Evolutionary conservation across 2,797 vertebrate genomes (phyloP), one percentile per base, ranked within the genome.

Genomic region (Bovichtus diacanthus): DNA sequence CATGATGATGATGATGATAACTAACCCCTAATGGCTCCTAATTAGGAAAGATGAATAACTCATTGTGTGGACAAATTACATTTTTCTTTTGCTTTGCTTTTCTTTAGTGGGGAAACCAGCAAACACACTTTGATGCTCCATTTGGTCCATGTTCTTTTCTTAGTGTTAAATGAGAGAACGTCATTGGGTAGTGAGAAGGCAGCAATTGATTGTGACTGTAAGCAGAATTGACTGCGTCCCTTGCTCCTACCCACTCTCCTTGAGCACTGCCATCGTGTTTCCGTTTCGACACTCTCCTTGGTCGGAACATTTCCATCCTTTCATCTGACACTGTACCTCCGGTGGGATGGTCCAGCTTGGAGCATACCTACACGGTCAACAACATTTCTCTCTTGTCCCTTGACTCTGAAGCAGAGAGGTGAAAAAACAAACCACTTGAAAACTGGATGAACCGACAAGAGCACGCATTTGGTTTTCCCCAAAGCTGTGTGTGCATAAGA

Each of bases 281-380:
- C 69, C 10, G 13, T 70, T 55, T 34, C n/a, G 4, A 11, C 27
- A 9, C 61, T 67, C 62, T 76, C 58, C 55, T 74, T 39, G 80
- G 67, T 70, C 63, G 65, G 46, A 87, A 68, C 70, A 72, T 83
- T 62, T 87, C 46, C 62, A 38, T 60, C 62, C 29, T 23, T 73
- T 65, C 50, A 38, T 74, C 47, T 86, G 77, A 90, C 70, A 67
- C 83, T 81, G 78, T 50, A 65, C 77, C 76, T 83, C 65, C 19
- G 9, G 62, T 47, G 58, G 78, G 78, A 78, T 23, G 41, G 53
- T 70, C 62, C n/a, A 23, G 49, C 38, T 53, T 21, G 56, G 65
- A 65, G 79, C 79, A 87, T 84, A 88, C 84, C 82, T 70, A 54
- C 44, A 68, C 25, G 39, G 85, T 90, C 86, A 89, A 39, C 80